phyloP scores from a whole-genome alignment of 2,113 vertebrate species.

The Herpetotheres cachinnans region DNA sequence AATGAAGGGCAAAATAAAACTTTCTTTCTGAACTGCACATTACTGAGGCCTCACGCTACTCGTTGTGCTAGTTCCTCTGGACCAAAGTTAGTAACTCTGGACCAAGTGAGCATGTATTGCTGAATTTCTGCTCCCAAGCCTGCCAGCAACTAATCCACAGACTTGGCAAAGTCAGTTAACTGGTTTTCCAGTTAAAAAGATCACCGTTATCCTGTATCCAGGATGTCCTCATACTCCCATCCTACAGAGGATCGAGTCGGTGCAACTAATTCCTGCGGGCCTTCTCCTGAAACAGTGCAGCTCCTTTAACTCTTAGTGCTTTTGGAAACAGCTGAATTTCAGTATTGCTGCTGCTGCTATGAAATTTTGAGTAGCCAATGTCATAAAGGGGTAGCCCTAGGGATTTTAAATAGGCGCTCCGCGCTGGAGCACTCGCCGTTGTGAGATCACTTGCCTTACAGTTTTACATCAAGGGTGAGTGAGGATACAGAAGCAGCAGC shows the following conservation, averaged over 20 bases:
- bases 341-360: not conserved
- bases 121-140: not conserved
- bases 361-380: not conserved
- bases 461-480: not conserved
- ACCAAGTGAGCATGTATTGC: not conserved
- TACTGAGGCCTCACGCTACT: not conserved
- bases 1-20: not conserved
- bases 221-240: not conserved
- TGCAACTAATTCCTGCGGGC: not conserved
- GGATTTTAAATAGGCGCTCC: not conserved
- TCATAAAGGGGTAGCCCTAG: not conserved
- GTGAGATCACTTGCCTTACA: not conserved
- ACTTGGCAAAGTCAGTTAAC: not conserved
- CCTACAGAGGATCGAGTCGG: not conserved
- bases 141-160: not conserved
- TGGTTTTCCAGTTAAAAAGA: not conserved
- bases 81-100: not conserved
- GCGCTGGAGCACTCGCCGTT: not conserved
- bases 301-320: not conserved
- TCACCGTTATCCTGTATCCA: not conserved
- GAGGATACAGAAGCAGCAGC: not conserved
- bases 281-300: not conserved
- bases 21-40: not conserved
- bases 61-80: not conserved
- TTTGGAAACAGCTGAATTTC: not conserved